Conservation (phyloP, 2,888 invertebrate genomes). For the Phrixothrix hirtus region DNA sequence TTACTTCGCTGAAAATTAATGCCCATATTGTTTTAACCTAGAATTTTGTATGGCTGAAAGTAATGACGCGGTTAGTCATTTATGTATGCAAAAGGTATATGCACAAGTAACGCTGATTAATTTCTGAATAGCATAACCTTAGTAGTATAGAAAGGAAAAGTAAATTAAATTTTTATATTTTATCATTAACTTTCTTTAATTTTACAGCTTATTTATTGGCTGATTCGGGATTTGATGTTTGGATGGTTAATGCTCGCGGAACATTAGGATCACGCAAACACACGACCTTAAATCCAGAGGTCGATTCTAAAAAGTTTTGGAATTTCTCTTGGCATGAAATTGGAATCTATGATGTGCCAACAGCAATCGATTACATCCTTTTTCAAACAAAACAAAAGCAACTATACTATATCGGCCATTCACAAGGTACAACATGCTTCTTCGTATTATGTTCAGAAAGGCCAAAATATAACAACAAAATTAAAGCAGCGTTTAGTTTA, state of each 20-base stretch:
- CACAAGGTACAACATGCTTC: constrained; percentile 13
- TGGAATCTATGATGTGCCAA: constrained; percentile 73
- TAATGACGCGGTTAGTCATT: too few species aligned
- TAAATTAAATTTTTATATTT: too few species aligned
- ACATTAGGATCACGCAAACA: constrained; percentile 62
- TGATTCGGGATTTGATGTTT: constrained; percentile 57
- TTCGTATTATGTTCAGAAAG: constrained; percentile 7
- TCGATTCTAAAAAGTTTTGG: constrained; percentile 33
- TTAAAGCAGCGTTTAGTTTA: constrained; percentile 69
- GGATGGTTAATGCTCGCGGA: constrained; percentile 66
- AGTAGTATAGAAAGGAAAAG: too few species aligned
- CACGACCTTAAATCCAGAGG: constrained; percentile 38
- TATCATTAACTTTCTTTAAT: too few species aligned
- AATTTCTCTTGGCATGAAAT: constrained; percentile 76
- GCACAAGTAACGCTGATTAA: too few species aligned
- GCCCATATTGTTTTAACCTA: too few species aligned
- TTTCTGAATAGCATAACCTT: too few species aligned
- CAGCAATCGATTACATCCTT: constrained; percentile 72
- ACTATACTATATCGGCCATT: constrained; percentile 26
- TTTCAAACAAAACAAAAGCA: constrained; percentile 16
- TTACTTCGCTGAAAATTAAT: too few species aligned
- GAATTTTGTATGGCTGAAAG: too few species aligned
- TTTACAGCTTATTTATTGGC: constrained; percentile 57
- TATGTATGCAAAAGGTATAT: too few species aligned
- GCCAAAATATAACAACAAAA: constrained; percentile 13